phyloP scores from a whole-genome alignment of 2,113 vertebrate genomes.

The Delphinapterus leucas region DNA sequence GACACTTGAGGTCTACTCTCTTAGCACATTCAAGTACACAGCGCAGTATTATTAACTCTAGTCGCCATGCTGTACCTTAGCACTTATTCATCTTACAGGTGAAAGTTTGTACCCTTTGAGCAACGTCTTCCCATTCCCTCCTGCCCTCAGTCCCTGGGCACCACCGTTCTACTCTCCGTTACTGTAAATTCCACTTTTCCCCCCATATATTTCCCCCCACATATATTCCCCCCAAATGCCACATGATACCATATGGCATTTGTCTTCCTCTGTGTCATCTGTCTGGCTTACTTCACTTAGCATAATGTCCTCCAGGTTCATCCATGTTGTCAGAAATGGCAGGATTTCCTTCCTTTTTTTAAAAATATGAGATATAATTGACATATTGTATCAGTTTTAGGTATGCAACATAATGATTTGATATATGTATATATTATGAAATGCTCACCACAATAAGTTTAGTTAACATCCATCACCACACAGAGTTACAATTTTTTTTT shows the following conservation, averaged over 20 bases:
- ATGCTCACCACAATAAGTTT: too few species aligned
- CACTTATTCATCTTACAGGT: not conserved
- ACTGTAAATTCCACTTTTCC: not conserved
- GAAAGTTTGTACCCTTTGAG: not conserved
- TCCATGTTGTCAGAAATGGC: not conserved
- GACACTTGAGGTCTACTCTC: not conserved
- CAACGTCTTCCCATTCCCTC: too few species aligned
- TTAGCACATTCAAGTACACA: not conserved
- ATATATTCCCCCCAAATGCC: not conserved
- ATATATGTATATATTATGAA: too few species aligned
- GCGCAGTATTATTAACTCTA: too few species aligned
- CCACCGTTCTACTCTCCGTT: not conserved
- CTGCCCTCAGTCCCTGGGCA: not conserved
- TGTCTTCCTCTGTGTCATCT: not conserved
- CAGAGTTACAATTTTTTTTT: too few species aligned
- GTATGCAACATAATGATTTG: too few species aligned
- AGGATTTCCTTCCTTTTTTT: not conserved
- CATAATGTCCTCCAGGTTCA: not conserved
- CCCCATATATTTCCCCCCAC: not conserved
- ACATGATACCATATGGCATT: not conserved
- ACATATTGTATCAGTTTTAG: too few species aligned
- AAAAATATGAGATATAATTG: too few species aligned
- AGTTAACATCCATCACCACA: too few species aligned
- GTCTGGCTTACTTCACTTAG: not conserved
- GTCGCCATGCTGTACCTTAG: accelerated